Percentiles rank a stretch among this genome's conserved stretches.
These are phyloP conservation scores for Diogma glabrata DNA, from an alignment of 2,888 invertebrate species.

Conservation along the genomic window DNA sequence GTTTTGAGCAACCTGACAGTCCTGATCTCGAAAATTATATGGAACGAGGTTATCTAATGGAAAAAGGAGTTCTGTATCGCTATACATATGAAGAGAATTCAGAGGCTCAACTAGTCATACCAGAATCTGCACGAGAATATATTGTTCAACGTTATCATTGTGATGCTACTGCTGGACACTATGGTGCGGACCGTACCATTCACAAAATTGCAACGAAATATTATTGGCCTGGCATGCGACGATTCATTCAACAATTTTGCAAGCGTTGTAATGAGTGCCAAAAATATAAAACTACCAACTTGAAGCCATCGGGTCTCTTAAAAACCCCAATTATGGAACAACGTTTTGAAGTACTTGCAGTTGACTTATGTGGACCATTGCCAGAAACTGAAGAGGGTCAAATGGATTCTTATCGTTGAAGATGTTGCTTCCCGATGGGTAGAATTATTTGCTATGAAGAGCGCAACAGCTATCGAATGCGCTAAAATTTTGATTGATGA, in stretches of 20 bases:
- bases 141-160: constrained; percentile 16
- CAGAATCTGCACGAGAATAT: constrained; percentile 13
- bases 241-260: constrained; percentile 21
- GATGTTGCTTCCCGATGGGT: constrained; percentile 21
- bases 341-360: too few relatives aligned
- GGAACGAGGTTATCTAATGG: constrained; percentile 21
- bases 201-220: constrained; percentile 19
- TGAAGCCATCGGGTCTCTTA: constrained; percentile 26
- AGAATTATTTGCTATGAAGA: too few relatives aligned
- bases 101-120: constrained; percentile 16
- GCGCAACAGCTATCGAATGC: too few relatives aligned
- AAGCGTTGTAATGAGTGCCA: constrained; percentile 25
- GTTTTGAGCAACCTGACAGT: constrained; percentile 14
- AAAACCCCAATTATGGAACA: constrained; percentile 23
- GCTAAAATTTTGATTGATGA: too few relatives aligned
- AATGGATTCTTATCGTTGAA: constrained; percentile 23
- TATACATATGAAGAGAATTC: constrained; percentile 13
- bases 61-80: constrained; percentile 19
- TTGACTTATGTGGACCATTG: constrained; percentile 26
- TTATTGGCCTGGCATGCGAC: constrained; percentile 24
- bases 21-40: constrained; percentile 16
- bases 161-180: constrained; percentile 23
- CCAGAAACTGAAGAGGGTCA: constrained; percentile 17
- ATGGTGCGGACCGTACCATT: constrained; percentile 20
- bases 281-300: constrained; percentile 24